These are phyloP conservation scores for Scaeva pyrastri DNA, from an alignment of 2,888 invertebrate species.

Conservation along the genomic window DNA sequence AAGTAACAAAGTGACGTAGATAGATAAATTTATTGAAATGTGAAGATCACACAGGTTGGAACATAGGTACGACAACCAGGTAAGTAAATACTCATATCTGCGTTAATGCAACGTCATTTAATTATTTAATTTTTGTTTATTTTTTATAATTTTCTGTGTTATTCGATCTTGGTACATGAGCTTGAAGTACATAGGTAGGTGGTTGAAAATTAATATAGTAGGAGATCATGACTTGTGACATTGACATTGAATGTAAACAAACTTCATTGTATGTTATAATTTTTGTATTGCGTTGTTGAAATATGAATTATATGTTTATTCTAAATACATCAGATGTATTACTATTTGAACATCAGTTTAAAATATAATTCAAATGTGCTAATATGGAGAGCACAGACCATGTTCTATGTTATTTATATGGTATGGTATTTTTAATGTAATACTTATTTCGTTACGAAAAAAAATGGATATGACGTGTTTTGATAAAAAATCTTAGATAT, in stretches of 20 bases:
- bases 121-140: background rate
- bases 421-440: no score
- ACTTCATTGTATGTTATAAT: background rate
- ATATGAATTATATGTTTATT: no score
- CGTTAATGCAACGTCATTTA: conserved; percentile 2
- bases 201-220: background rate
- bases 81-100: background rate
- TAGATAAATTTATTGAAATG: background rate
- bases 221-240: conserved; percentile 1
- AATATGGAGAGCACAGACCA: no score
- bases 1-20: conserved; percentile 10
- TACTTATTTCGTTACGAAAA: no score
- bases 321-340: no score
- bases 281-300: no score
- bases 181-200: background rate
- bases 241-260: conserved; percentile 3
- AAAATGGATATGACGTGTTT: no score
- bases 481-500: no score
- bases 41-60: conserved; percentile 38
- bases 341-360: no score
- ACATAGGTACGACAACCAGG: background rate
- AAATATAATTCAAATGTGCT: no score
- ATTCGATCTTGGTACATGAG: background rate
- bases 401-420: no score
- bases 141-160: background rate